Evolutionary conservation across 2,113 vertebrate species (phyloP).

Genomic region (Catharus bicknelli): DNA sequence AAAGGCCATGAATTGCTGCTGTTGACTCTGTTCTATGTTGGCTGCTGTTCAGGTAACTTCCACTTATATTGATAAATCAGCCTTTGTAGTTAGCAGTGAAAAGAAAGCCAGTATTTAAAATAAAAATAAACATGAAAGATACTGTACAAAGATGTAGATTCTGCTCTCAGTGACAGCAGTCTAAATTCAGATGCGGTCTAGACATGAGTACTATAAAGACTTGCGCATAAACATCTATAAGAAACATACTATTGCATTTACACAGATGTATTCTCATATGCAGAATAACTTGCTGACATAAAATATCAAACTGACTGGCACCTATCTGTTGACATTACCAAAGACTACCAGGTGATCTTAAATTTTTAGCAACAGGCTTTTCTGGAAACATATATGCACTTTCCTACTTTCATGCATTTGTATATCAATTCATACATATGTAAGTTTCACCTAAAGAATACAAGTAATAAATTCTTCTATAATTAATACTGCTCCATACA

Average conservation of each 20-base stretch:
- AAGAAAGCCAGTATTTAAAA: background rate
- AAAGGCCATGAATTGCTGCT: background rate
- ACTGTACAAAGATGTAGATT: background rate
- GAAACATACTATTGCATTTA: background rate
- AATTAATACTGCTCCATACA: background rate
- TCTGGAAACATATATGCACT: background rate
- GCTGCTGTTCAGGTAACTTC: background rate
- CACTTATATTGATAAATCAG: background rate
- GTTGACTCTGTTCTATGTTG: background rate
- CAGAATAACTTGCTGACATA: background rate
- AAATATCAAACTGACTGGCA: background rate
- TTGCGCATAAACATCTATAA: background rate
- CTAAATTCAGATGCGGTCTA: background rate
- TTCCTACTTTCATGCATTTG: background rate
- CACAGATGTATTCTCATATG: background rate
- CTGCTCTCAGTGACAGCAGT: background rate
- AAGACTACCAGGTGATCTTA: background rate
- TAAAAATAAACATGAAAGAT: background rate
- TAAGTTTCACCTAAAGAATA: background rate
- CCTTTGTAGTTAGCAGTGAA: background rate
- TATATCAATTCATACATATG: background rate
- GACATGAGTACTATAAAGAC: background rate
- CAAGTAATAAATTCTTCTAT: background rate
- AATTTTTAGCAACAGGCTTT: background rate
- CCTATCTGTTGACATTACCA: background rate